Conservation (phyloP, 2,888 invertebrate species). For the Brenthis hecate region DNA sequence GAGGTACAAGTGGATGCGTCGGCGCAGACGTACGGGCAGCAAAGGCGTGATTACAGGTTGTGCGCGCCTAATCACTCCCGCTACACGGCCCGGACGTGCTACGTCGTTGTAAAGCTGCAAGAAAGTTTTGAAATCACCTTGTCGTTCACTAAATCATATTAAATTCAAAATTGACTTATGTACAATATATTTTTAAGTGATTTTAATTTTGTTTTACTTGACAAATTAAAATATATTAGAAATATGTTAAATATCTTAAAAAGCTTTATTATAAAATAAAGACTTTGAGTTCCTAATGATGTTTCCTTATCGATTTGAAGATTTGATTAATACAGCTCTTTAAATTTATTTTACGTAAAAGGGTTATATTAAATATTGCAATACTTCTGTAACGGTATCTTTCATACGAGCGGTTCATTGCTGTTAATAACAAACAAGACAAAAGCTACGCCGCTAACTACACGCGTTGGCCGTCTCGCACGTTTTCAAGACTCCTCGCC, state of each 20-base stretch:
- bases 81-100: constrained; percentile 58
- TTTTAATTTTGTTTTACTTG: too few relatives aligned
- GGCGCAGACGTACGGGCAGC: constrained; percentile 77
- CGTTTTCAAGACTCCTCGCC: constrained; percentile 29
- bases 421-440: constrained; percentile 78
- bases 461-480: constrained; percentile 48
- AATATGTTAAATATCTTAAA: too few relatives aligned
- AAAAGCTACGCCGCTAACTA: constrained; percentile 69
- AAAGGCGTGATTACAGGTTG: constrained; percentile 78
- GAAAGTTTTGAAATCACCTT: constrained; percentile 17
- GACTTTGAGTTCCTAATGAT: too few relatives aligned
- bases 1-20: constrained; percentile 54
- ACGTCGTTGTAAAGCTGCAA: constrained; percentile 34
- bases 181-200: too few relatives aligned
- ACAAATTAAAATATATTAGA: too few relatives aligned
- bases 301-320: too few relatives aligned
- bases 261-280: too few relatives aligned
- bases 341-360: not conserved
- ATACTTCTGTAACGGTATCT: constrained; percentile 49
- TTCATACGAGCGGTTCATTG: constrained; percentile 58
- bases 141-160: not conserved
- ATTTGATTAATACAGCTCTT: too few relatives aligned
- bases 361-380: constrained; percentile 10
- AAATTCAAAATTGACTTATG: too few relatives aligned
- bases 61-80: constrained; percentile 73